phyloP scores from a whole-genome alignment of 1,140 invertebrate species.

The Diachasmimorpha longicaudata region DNA sequence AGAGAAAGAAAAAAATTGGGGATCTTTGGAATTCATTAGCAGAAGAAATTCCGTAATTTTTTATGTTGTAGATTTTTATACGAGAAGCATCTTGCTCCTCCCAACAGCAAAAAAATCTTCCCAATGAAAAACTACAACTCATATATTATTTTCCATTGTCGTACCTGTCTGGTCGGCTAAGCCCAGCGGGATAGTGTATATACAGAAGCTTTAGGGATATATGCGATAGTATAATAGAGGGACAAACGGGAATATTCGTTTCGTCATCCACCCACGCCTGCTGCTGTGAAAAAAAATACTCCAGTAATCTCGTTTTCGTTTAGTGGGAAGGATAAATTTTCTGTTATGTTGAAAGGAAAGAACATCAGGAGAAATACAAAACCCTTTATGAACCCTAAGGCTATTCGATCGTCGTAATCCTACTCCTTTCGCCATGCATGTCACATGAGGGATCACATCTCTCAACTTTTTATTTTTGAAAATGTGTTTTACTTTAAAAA shows the following conservation, averaged over 20 bases:
- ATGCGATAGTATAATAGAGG: not conserved
- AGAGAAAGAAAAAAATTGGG: no score
- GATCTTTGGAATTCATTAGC: no score
- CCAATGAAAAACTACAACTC: conserved; percentile 28
- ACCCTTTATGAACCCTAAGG: not conserved
- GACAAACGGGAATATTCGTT: conserved; percentile 13
- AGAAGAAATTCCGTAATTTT: no score
- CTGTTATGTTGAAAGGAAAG: conserved; percentile 16
- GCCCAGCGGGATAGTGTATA: conserved; percentile 27
- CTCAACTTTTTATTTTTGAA: no score
- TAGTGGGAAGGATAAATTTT: conserved; percentile 40
- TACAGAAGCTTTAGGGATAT: conserved; percentile 12
- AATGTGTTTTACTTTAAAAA: no score
- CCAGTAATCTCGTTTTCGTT: conserved; percentile 21
- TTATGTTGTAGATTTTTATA: no score
- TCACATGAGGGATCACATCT: no score
- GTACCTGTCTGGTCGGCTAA: conserved; percentile 9
- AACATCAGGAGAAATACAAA: not conserved
- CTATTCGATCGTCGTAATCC: not conserved
- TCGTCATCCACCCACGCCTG: conserved; percentile 26
- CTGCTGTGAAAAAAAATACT: not conserved
- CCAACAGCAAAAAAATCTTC: not conserved
- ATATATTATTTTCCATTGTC: conserved; percentile 45
- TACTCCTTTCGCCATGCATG: no score
- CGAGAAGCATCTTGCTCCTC: no score